Evolutionary conservation across 2,113 vertebrate genomes (phyloP).

Genomic region (Sapajus apella): DNA sequence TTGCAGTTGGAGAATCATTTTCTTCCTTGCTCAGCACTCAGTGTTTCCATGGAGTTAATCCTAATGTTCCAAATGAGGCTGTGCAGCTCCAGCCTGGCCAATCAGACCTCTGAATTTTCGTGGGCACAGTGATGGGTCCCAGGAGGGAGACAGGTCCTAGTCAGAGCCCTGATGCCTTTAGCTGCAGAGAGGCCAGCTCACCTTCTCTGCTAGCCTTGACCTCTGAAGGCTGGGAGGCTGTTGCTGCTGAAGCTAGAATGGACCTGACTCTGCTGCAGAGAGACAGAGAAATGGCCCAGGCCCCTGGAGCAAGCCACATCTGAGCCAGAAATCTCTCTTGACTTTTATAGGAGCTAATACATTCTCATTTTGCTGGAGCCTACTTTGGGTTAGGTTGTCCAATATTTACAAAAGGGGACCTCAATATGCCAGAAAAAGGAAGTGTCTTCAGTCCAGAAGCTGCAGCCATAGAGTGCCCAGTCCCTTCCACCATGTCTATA

Average conservation of each 20-base stretch:
- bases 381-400: background rate
- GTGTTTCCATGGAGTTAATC: background rate
- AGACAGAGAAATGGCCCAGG: accelerated
- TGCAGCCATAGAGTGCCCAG: background rate
- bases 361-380: background rate
- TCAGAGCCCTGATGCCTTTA: background rate
- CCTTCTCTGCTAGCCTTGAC: background rate
- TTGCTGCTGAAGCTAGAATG: background rate
- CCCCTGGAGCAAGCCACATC: background rate
- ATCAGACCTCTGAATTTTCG: background rate
- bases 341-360: background rate
- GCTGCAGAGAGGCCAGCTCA: background rate
- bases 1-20: background rate
- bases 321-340: background rate
- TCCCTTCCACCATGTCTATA: accelerated
- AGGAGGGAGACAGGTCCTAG: background rate
- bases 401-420: background rate
- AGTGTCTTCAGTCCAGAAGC: background rate
- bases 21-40: background rate
- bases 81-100: background rate
- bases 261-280: background rate
- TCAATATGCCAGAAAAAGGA: background rate
- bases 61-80: background rate
- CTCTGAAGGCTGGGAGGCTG: background rate
- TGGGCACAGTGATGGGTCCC: background rate